A percentile compares a stretch with the other conserved stretches of the same genome.
Evolutionary conservation across 2,797 vertebrate species (phyloP).

Genomic region (Oryzias sinensis): DNA sequence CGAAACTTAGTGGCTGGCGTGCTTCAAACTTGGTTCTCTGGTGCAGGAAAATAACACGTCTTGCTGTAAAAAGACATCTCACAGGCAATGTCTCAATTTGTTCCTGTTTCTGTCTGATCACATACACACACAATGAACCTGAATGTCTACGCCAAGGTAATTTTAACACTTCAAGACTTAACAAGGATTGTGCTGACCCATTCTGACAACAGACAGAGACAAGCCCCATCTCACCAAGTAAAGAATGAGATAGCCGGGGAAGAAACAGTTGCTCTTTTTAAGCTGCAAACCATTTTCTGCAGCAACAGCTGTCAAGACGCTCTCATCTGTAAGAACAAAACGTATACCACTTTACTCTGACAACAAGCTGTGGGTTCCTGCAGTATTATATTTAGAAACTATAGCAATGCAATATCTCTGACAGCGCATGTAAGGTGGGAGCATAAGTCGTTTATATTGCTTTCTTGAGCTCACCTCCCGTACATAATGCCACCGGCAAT

Average conservation of each 20-base stretch:
- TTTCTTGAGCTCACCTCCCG: slow-evolving; percentile 55
- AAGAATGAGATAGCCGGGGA: background rate
- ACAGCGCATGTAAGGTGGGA: slow-evolving; percentile 26
- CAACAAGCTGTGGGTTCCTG: slow-evolving; percentile 3
- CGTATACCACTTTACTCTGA: slow-evolving; percentile 1
- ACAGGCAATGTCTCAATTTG: slow-evolving; percentile 45
- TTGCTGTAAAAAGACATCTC: slow-evolving; percentile 26
- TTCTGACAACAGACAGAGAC: slow-evolving; percentile 31
- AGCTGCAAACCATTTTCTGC: background rate
- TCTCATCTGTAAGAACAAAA: background rate
- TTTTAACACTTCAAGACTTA: slow-evolving; percentile 48
- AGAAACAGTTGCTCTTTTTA: slow-evolving; percentile 5
- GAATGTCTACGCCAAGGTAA: slow-evolving; percentile 34
- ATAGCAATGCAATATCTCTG: slow-evolving; percentile 22
- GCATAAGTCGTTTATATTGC: slow-evolving; percentile 43
- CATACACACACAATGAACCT: too few relatives aligned
- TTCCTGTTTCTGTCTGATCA: slow-evolving; percentile 22
- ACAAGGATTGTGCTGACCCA: slow-evolving; percentile 25
- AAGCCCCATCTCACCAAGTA: slow-evolving; percentile 8
- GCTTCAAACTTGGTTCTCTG: slow-evolving; percentile 62
- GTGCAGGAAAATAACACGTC: slow-evolving; percentile 27
- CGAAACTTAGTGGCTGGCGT: slow-evolving; percentile 83
- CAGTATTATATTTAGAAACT: slow-evolving; percentile 2
- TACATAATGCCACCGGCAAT: slow-evolving; percentile 61
- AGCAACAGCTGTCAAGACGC: slow-evolving; percentile 9